Evolutionary conservation across 2,888 invertebrate genomes (phyloP), one percentile per base, ranked within the genome.

Genomic region (Bombyx huttoni): DNA sequence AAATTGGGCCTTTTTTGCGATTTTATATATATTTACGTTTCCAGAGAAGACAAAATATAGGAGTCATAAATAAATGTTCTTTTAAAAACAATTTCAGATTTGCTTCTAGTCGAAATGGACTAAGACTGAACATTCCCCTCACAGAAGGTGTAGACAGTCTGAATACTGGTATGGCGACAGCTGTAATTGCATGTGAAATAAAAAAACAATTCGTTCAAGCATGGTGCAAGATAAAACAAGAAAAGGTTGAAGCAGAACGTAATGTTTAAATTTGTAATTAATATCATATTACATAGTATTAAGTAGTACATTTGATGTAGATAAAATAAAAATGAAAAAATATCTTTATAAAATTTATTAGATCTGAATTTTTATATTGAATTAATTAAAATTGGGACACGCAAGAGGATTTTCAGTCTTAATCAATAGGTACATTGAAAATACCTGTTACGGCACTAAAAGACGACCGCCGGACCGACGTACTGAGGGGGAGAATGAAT

Each of bases 131-230:
- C 74, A 93, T 98, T 59, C 97, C 98, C 0, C 79, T 98, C 64
- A 90, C 90, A 54, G 91, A 90, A 67, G 91, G 91, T 7, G 89
- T 96, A 0, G 95, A 98, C 49, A 97, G 97, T 75, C 87, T 98
- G 51, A 98, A 98, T 76, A 92, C 93, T 3, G 93, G 94, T 7
- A 93, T 95, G 71, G 96, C 98, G 0, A 86, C 94, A 14, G 94
- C 95, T 13, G 90, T 98, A 46, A 91, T 98, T 62, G 89, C 93
- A 33, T 98, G 95, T 81, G 97, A 98, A 90, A 91, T 96, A 49
- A 91, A 91, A 65, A 91, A 92, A 63, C 94, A 95, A 75, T 80
- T 91, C 51, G 65, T 84, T 40, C 77, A 81, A 55, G 65, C 70
- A 3, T 78, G 73, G 74, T 64, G 65, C 0, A 79, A 77, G 56